Percentiles rank a stretch among this genome's conserved stretches.
Evolutionary conservation across 2,888 invertebrate genomes (phyloP).

Genomic region (Unio delphinus): DNA sequence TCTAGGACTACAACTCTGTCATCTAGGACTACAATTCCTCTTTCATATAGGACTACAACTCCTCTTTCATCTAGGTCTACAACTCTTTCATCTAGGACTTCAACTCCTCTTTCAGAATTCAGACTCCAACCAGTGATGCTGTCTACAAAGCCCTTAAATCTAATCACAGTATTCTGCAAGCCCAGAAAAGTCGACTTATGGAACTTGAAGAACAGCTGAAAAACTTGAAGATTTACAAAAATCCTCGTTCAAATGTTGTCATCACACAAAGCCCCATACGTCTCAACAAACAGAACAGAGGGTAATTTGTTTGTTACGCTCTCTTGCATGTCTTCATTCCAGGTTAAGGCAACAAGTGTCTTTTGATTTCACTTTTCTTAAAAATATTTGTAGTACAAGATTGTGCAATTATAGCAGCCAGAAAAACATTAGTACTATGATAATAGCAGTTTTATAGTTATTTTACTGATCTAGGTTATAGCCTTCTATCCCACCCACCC

Average conservation of each 20-base stretch:
- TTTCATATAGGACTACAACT: constrained; percentile 14
- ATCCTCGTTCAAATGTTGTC: constrained; percentile 37
- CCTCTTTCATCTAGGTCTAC: constrained; percentile 14
- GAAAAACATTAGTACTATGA: too few species aligned
- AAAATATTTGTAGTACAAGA: too few species aligned
- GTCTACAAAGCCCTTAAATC: constrained; percentile 84
- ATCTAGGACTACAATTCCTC: not conserved
- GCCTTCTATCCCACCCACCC: too few species aligned
- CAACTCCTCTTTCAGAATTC: constrained; percentile 32
- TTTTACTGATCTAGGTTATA: too few species aligned
- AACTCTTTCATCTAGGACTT: not conserved
- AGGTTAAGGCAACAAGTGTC: constrained; percentile 3
- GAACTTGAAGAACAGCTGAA: constrained; percentile 52
- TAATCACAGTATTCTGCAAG: constrained; percentile 80
- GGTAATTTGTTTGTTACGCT: not conserved
- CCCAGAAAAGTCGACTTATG: constrained; percentile 72
- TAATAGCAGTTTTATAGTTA: too few species aligned
- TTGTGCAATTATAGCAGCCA: too few species aligned
- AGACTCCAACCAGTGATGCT: constrained; percentile 50
- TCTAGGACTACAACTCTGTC: too few species aligned
- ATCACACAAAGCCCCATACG: not conserved
- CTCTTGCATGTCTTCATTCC: too few species aligned
- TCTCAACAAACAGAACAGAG: constrained; percentile 4
- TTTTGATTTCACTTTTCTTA: not conserved
- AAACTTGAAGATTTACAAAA: constrained; percentile 50